phyloP scores from a whole-genome alignment of 2,888 invertebrate genomes.

The Neoaliturus tenellus region DNA sequence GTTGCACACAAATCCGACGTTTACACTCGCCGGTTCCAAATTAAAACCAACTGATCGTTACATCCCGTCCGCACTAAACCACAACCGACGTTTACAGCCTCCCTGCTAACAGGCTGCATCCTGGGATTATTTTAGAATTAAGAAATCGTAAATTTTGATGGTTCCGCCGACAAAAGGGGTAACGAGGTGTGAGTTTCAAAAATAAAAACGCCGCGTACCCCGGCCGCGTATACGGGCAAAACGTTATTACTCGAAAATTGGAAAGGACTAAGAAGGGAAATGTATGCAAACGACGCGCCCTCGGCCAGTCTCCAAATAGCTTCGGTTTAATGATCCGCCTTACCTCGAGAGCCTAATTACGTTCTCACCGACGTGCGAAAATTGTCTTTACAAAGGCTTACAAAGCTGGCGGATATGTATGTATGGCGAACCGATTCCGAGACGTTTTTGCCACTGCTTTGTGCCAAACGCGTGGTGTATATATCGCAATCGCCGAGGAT shows the following conservation, averaged over 20 bases:
- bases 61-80: neutral
- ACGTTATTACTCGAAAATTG: conserved; percentile 52
- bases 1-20: no score
- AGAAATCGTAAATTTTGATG: neutral
- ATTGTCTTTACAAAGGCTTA: neutral
- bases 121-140: conserved; percentile 24
- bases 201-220: conserved; percentile 27
- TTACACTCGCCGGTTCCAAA: no score
- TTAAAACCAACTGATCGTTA: neutral
- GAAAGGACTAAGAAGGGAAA: conserved; percentile 43
- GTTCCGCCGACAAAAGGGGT: conserved; percentile 44
- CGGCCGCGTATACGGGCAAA: conserved; percentile 32
- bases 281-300: conserved; percentile 47
- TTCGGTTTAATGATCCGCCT: conserved; percentile 36
- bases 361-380: conserved; percentile 16
- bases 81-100: neutral
- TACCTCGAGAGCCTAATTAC: conserved; percentile 9
- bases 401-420: neutral
- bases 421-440: neutral
- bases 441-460: no score
- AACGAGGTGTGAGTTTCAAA: conserved; percentile 45
- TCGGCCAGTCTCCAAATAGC: conserved; percentile 43
- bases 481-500: no score
- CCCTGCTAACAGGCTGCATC: neutral
- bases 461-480: no score